Evolutionary conservation across 1,140 invertebrate species (phyloP).

Genomic region (Tetranychus urticae): DNA sequence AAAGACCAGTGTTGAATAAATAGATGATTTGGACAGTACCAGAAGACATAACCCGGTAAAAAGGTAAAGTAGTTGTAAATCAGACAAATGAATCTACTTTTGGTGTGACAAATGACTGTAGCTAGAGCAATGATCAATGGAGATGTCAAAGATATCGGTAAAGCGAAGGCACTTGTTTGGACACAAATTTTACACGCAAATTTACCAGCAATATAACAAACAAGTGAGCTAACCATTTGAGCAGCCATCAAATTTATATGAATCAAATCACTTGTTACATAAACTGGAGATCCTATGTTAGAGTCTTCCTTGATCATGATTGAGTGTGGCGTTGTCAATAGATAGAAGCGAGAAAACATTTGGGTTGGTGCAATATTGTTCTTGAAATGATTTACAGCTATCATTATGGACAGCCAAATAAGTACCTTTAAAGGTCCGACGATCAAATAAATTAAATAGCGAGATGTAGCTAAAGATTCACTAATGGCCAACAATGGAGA

Average conservation of each 20-base stretch:
- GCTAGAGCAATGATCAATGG: slow-evolving; percentile 19
- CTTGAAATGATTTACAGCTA: slow-evolving; percentile 38
- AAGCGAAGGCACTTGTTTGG: slow-evolving; percentile 79
- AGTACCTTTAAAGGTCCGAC: slow-evolving; percentile 20
- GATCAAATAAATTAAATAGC: slow-evolving; percentile 34
- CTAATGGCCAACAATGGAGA: slow-evolving; percentile 45
- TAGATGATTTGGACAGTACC: slow-evolving; percentile 45
- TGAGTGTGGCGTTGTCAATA: slow-evolving; percentile 9
- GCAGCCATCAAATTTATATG: slow-evolving; percentile 52
- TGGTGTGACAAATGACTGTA: neutral
- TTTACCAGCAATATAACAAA: slow-evolving; percentile 74
- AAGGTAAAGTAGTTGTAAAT: slow-evolving; percentile 33
- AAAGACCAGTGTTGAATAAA: slow-evolving; percentile 20
- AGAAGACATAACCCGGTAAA: slow-evolving; percentile 64
- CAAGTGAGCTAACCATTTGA: slow-evolving; percentile 54
- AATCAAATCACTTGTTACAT: slow-evolving; percentile 7
- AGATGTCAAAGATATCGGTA: slow-evolving; percentile 73
- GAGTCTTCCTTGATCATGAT: slow-evolving; percentile 7
- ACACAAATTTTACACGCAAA: slow-evolving; percentile 90
- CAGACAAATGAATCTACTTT: neutral
- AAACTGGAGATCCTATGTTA: neutral
- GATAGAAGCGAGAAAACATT: slow-evolving; percentile 11
- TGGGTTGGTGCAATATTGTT: slow-evolving; percentile 21
- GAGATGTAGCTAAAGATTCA: slow-evolving; percentile 41
- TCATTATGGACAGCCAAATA: slow-evolving; percentile 24